Conservation (phyloP, 2,888 invertebrate genomes). For the Myopa testacea region DNA sequence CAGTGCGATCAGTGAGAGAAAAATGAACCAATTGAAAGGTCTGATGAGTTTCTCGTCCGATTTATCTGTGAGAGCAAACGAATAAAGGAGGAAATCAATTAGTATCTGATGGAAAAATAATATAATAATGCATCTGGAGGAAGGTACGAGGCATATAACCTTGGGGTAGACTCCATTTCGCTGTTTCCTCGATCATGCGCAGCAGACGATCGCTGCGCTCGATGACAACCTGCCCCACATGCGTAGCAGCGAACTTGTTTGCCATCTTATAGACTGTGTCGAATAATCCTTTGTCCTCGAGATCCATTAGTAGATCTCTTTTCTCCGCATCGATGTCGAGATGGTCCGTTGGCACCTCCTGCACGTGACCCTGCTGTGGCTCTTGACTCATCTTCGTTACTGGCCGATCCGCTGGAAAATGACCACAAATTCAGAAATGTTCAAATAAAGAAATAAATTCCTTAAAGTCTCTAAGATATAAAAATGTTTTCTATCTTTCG, state of each 20-base stretch:
- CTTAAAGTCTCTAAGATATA: no score
- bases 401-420: no score
- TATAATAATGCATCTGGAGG: not conserved
- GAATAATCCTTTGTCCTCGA: constrained; percentile 29
- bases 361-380: constrained; percentile 35
- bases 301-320: constrained; percentile 25
- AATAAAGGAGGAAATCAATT: not conserved
- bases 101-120: not conserved
- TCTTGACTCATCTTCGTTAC: constrained; percentile 51
- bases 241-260: constrained; percentile 59
- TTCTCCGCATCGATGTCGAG: constrained; percentile 9
- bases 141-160: constrained; percentile 51
- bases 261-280: constrained; percentile 54
- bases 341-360: constrained; percentile 33
- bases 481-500: no score
- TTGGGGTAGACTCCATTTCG: constrained; percentile 66
- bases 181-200: constrained; percentile 62
- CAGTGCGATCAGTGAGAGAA: constrained; percentile 59
- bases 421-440: not conserved
- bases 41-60: constrained; percentile 51
- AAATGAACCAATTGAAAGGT: constrained; percentile 64
- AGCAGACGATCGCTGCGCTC: constrained; percentile 58
- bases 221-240: constrained; percentile 60
- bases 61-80: constrained; percentile 34
- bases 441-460: not conserved